A percentile compares a stretch with the other conserved stretches of the same genome.
phyloP scores from a whole-genome alignment of 92 coral and sea anemone species.

The Epizoanthus scotinus region DNA sequence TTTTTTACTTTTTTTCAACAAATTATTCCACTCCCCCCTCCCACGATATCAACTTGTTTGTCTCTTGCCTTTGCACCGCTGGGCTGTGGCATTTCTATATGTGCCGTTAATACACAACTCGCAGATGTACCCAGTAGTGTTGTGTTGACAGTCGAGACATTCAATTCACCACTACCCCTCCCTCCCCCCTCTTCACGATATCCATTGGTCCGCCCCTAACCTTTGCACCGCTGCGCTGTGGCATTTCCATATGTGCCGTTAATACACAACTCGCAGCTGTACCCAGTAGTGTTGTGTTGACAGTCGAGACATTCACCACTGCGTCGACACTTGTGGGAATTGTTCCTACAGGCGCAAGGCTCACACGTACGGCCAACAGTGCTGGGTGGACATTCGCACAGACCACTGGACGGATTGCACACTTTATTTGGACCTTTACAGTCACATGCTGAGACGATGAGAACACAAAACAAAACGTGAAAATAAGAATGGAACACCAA shows the following conservation, averaged over 20 bases:
- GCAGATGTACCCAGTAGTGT: constrained; percentile 81
- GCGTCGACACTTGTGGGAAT: constrained; percentile 68
- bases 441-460: constrained; percentile 62
- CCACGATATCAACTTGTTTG: too few relatives aligned
- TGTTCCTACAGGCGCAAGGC: constrained; percentile 79
- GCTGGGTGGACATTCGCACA: constrained; percentile 85
- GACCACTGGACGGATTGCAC: constrained; percentile 73
- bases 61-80: constrained; percentile 79
- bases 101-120: constrained; percentile 64
- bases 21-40: too few relatives aligned
- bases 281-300: constrained; percentile 80
- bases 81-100: constrained; percentile 70
- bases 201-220: too few relatives aligned
- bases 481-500: not conserved
- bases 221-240: constrained; percentile 67
- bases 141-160: constrained; percentile 79
- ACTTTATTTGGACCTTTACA: constrained; percentile 74
- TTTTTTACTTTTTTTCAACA: too few relatives aligned
- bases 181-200: too few relatives aligned
- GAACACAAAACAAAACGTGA: not conserved
- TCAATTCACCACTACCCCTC: constrained; percentile 81
- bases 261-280: constrained; percentile 70
- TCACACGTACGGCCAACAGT: constrained; percentile 79
- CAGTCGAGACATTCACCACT: constrained; percentile 82
- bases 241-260: constrained; percentile 77